phyloP scores from a whole-genome alignment of 1,140 invertebrate genomes.

The Rhopalosiphum padi region DNA sequence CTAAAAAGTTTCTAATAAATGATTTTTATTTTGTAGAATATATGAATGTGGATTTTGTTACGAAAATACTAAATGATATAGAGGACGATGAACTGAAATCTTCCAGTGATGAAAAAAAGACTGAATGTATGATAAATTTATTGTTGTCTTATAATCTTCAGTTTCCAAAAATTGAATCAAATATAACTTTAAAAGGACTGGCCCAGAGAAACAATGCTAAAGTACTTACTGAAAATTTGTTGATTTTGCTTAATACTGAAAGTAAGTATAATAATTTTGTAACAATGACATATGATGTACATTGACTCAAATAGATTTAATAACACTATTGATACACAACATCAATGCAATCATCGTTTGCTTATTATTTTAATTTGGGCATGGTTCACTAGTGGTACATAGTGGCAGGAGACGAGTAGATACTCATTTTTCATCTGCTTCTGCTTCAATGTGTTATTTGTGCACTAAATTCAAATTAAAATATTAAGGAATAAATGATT shows the following conservation, averaged over 20 bases:
- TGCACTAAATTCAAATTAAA: no score
- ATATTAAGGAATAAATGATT: no score
- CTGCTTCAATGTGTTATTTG: no score
- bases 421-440: no score
- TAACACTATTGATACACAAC: no score
- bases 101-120: constrained; percentile 34
- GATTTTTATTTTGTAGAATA: constrained; percentile 13
- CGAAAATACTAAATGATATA: constrained; percentile 30
- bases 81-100: background rate
- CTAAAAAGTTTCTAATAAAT: background rate
- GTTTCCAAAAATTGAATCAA: constrained; percentile 43
- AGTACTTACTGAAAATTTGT: constrained; percentile 52
- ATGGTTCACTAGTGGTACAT: no score
- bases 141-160: constrained; percentile 52
- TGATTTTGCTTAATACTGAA: constrained; percentile 42
- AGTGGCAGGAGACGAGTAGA: no score
- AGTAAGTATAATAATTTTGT: constrained; percentile 22
- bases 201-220: constrained; percentile 44
- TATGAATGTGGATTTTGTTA: constrained; percentile 54
- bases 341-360: no score
- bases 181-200: constrained; percentile 4
- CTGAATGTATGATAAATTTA: constrained; percentile 49
- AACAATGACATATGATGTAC: background rate
- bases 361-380: no score
- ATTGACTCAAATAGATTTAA: background rate